Evolutionary conservation across 2,113 vertebrate species (phyloP), one percentile per base, ranked within the genome.

Genomic region (Circaetus gallicus): DNA sequence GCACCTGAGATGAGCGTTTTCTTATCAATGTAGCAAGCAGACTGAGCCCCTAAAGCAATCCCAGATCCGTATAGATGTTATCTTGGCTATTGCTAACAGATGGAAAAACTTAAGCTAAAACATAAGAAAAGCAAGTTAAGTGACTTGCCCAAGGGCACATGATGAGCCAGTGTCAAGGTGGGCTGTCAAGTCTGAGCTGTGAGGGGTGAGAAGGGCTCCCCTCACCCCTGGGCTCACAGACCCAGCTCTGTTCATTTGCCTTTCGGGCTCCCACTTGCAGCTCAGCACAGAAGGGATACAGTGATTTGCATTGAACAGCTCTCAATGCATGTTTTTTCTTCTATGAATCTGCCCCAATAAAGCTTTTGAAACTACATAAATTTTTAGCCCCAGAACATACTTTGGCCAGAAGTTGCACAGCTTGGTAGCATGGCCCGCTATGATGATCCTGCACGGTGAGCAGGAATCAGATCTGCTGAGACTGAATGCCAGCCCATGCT

Each of bases 401-500:
- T 47, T 49, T 50, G 69, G 25, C 32, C 74, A 56, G 42, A 63
- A 74, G 36, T 2, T 13, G 34, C 34, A 45, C 38, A 77, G 43
- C 56, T 53, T 3, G 2, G 56, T 17, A 53, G 34, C 43, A 10
- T 6, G 8, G 32, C 24, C 15, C 0, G 1, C 66, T n/a, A n/a
- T n/a, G n/a, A n/a, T n/a, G n/a, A n/a, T n/a, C n/a, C n/a, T 34
- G 73, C 78, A 52, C 0, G 0, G 17, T 34, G 71, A 77, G 49
- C 20, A 26, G 65, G 45, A 73, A 34, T 29, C 32, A 50, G 53
- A 80, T 28, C n/a, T 56, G 32, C 69, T 22, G 53, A 38, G 45
- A 10, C n/a, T 3, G 6, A 66, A 26, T 2, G 4, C 22, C 38
- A 32, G 52, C 19, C 5, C 20, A 6, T 38, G 11, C 24, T 19